Conservation (phyloP, 2,888 invertebrate species). For the Folsomia manolachei region DNA sequence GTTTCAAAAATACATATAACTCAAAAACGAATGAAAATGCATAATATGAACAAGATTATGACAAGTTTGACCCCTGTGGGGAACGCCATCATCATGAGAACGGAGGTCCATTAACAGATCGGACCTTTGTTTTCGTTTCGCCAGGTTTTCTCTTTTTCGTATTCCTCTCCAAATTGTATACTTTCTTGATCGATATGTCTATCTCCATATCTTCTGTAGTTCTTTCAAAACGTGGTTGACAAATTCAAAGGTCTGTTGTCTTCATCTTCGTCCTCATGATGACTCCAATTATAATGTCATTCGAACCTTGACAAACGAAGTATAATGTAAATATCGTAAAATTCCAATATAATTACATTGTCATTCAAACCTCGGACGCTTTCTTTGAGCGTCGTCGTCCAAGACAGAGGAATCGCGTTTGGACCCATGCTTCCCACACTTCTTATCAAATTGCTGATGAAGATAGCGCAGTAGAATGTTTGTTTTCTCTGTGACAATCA, state of each 20-base stretch:
- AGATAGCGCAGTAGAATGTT: conserved; percentile 89
- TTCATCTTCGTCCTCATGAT: conserved; percentile 13
- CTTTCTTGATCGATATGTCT: background rate
- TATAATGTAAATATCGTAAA: too few species aligned
- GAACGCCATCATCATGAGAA: background rate
- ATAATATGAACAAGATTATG: background rate
- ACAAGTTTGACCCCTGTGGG: too few species aligned
- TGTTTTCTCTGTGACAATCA: conserved; percentile 93
- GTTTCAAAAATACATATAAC: too few species aligned
- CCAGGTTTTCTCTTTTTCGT: background rate
- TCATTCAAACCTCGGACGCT: conserved; percentile 36
- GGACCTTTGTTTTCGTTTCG: background rate
- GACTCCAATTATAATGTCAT: conserved; percentile 7
- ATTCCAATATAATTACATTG: too few species aligned
- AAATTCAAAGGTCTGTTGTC: conserved; percentile 10
- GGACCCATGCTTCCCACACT: conserved; percentile 54
- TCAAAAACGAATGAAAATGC: background rate
- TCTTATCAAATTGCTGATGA: conserved; percentile 94
- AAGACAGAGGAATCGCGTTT: conserved; percentile 35
- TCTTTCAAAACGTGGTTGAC: conserved; percentile 7
- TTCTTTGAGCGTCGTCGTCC: conserved; percentile 38
- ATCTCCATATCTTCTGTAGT: too few species aligned
- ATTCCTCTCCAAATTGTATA: background rate
- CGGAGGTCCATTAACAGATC: background rate
- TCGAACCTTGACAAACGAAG: too few species aligned